phyloP scores from a whole-genome alignment of 2,113 vertebrate genomes.

The Athene noctua region DNA sequence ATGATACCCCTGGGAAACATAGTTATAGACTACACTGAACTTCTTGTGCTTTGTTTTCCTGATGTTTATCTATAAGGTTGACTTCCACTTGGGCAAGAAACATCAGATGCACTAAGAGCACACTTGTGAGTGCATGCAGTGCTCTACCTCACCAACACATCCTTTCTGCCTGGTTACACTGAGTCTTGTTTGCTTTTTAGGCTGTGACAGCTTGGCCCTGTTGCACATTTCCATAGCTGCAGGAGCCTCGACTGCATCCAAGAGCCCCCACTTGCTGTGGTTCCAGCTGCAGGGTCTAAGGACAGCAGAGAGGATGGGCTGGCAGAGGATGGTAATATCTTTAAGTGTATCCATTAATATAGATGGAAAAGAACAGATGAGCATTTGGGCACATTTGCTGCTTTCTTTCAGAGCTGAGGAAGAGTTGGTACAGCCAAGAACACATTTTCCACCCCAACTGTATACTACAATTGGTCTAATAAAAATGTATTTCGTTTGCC shows the following conservation, averaged over 20 bases:
- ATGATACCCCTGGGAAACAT: background rate
- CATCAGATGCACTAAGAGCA: background rate
- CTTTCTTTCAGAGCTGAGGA: background rate
- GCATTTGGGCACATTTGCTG: background rate
- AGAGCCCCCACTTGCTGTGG: background rate
- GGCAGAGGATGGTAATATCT: background rate
- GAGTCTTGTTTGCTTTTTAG: background rate
- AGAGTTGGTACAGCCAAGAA: background rate
- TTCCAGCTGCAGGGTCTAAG: background rate
- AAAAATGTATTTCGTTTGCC: slow-evolving; percentile 16
- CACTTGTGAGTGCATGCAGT: background rate
- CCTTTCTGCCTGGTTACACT: background rate
- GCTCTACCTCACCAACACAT: background rate
- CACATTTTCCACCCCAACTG: background rate
- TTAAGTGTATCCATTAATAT: background rate
- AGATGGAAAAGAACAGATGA: background rate
- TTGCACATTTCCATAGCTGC: background rate
- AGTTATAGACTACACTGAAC: background rate
- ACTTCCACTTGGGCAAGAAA: background rate
- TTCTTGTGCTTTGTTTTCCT: background rate
- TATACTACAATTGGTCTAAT: background rate
- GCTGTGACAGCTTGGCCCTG: background rate
- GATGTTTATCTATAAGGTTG: background rate
- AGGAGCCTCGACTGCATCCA: rapidly evolving
- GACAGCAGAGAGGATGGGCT: background rate